Evolutionary conservation across 2,888 invertebrate species (phyloP).

Genomic region (Tuta absoluta): DNA sequence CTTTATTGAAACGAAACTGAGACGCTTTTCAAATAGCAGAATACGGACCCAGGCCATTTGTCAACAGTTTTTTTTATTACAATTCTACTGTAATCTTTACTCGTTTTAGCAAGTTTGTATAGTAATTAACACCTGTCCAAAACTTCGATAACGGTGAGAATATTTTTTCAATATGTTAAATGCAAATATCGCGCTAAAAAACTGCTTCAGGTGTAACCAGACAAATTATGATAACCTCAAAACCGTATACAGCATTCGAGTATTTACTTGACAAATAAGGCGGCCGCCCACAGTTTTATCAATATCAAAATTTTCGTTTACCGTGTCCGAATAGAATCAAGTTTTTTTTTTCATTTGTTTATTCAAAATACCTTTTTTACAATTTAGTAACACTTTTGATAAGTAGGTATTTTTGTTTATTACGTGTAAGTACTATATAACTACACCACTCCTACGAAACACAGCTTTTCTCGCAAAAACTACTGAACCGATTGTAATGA

Average conservation of each 20-base stretch:
- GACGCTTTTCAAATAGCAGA: too few species aligned
- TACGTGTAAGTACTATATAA: too few species aligned
- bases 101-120: not conserved
- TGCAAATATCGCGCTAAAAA: slow-evolving; percentile 1
- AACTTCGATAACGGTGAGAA: not conserved
- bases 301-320: not conserved
- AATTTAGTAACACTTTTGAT: too few species aligned
- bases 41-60: too few species aligned
- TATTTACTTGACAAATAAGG: slow-evolving; percentile 14
- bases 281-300: not conserved
- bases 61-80: not conserved
- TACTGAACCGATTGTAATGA: too few species aligned
- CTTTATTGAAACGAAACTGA: too few species aligned
- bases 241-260: not conserved
- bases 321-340: too few species aligned
- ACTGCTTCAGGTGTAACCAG: not conserved
- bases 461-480: too few species aligned
- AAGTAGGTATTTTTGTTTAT: too few species aligned
- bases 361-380: too few species aligned
- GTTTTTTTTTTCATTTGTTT: too few species aligned
- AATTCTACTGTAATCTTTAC: not conserved
- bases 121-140: slow-evolving; percentile 8
- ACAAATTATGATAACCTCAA: slow-evolving; percentile 7
- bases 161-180: not conserved
- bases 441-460: too few species aligned